These are phyloP conservation scores for Ophion slaviceki DNA, from an alignment of 2,888 invertebrate genomes.

Conservation along the genomic window DNA sequence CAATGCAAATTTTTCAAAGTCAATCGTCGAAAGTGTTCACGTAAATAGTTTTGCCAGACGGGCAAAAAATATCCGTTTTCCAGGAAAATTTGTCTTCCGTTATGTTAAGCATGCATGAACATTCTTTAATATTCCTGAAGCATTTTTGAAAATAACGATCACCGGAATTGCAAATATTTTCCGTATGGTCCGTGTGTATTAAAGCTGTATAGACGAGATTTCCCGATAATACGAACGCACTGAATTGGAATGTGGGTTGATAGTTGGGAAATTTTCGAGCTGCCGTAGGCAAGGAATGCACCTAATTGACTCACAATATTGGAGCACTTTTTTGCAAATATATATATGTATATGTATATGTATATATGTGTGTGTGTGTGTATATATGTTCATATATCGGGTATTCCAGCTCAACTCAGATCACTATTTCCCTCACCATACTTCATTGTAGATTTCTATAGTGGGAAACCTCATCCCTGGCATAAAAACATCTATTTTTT, in stretches of 20 bases:
- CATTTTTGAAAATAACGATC: background rate
- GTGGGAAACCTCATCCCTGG: too few species aligned
- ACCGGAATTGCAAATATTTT: background rate
- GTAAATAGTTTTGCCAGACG: too few species aligned
- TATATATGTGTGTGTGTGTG: too few species aligned
- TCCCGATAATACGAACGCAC: background rate
- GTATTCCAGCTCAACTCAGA: too few species aligned
- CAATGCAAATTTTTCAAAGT: too few species aligned
- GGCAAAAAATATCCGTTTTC: too few species aligned
- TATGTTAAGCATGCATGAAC: background rate
- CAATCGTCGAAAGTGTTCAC: too few species aligned
- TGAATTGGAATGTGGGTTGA: background rate
- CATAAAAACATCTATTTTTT: too few species aligned
- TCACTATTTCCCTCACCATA: too few species aligned
- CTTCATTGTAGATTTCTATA: too few species aligned
- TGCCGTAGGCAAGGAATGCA: slow-evolving; percentile 57
- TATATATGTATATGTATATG: background rate
- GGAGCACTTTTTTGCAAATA: slow-evolving; percentile 41
- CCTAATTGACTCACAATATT: slow-evolving; percentile 42
- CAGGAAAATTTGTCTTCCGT: background rate
- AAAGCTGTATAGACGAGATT: background rate
- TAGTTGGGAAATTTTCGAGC: background rate
- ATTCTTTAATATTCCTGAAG: background rate
- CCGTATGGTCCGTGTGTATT: background rate
- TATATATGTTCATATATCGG: slow-evolving; percentile 6